Base-by-base conservation (phyloP, 2,888 invertebrate species). In the Megalurothrips usitatus region DNA sequence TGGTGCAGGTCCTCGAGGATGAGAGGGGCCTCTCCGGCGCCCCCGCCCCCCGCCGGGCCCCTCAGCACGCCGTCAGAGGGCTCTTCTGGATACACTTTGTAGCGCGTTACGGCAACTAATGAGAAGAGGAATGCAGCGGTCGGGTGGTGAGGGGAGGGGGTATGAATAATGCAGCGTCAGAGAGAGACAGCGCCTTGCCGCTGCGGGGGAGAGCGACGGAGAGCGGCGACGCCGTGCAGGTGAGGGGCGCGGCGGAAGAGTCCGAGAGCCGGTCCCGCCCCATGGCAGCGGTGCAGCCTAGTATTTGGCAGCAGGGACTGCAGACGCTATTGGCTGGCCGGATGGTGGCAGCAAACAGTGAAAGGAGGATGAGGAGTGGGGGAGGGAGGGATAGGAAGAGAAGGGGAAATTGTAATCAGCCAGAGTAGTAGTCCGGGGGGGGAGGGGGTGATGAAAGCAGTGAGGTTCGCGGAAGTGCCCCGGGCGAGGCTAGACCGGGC, bases 51-150 rank as follows among this genome's bases (percentile, higher is more conserved):
- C 34, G 2, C 34, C 34, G 2, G 34, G 34, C 34, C 68, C 23
- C 68, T 23, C n/a, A 2, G 63, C 19, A 3, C 81, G 79, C 49
- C 81, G 79, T 79, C 78, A 81, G 49, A 79, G 12, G 28, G 10
- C 3, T 79, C 79, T 17, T 17, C 48, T 79, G 3, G 14, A 34
- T 78, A 78, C 78, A 43, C 78, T 78, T 43, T 78, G 78, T 52
- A 19, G 52, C 52, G 68, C 68, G 68, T 68, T 68, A 79, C 49
- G 79, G 79, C 6, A 79, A 19, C 23, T 79, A 48, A 47, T 68
- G 68, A 68, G 47, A 79, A 48, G 34, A 28, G 49, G 47, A 79
- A 79, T 48, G 49, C 79, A 79, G 58, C 23, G 23, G 68, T 8
- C 9, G 68, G 68, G 68, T 4, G 23, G 68, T 43, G 34, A 43